Conservation (phyloP, 2,797 vertebrate species). For the Propithecus perrieri region DNA sequence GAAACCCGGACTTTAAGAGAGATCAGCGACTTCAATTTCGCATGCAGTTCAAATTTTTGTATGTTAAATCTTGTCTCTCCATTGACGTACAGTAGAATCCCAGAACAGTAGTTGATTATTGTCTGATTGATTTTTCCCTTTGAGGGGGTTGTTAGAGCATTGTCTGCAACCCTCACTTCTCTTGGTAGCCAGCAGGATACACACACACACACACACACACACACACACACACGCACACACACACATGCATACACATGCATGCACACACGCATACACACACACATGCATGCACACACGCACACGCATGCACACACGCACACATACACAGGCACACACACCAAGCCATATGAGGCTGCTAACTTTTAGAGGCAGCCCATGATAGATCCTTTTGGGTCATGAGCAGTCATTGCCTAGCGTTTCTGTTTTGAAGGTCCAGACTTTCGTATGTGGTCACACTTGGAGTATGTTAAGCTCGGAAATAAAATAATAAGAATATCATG, state of each 20-base stretch:
- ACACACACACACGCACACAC: too few species aligned
- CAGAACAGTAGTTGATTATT: background rate
- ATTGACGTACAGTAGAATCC: background rate
- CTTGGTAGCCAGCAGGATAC: background rate
- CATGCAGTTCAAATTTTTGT: background rate
- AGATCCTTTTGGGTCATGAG: background rate
- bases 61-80: background rate
- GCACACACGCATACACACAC: background rate
- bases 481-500: background rate
- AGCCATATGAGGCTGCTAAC: rapidly evolving
- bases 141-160: background rate
- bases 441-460: background rate
- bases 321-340: rapidly evolving
- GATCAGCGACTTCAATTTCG: background rate
- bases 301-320: too few species aligned
- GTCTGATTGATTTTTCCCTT: background rate
- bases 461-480: background rate
- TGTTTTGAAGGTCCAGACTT: background rate
- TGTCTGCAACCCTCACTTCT: background rate
- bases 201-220: background rate
- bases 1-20: background rate
- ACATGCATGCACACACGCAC: background rate
- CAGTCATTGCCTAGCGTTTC: background rate
- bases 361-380: background rate
- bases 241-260: too few species aligned